Evolutionary conservation across 2,113 vertebrate species (phyloP), one percentile per base, ranked within the genome.

Genomic region (Odobenus rosmarus): DNA sequence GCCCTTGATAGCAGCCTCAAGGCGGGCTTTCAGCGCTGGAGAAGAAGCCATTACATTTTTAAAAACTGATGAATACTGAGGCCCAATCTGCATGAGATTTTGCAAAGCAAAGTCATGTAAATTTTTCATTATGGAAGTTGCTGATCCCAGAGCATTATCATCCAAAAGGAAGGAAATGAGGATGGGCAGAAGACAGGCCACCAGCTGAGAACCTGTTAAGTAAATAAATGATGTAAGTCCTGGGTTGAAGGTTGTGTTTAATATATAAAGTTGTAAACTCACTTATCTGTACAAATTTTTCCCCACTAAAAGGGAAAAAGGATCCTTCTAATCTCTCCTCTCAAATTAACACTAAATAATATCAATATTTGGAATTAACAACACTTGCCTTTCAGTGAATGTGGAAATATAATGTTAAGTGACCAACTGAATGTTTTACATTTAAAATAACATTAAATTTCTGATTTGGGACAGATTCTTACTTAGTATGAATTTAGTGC

Each of bases 101-200:
- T 99, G 99, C 93, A 99, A 98, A 91, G 99, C 99, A 87, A 99
- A 99, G 94, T 99, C 99, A 86, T 99, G 99, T n/a, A 99, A 98
- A 64, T 97, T 98, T 96, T 98, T 99, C 46, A 98, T 99, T 0
- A 98, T 90, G 7, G 97, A 77, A 51, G 99, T 98, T 93, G 99
- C 99, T 19, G 99, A 99, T 97, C 97, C 98, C 49, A 99, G 98
- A 0, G 99, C 98, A 79, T 99, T 99, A 96, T 99, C 99, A 96
- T 99, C 99, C 99, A 99, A 95, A 87, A 99, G 99, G 97, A 99
- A 99, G 97, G 99, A 99, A 98, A 99, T 99, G 76, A 99, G 99
- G 74, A 99, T 98, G 11, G 99, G 99, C 24, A 99, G 98, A 85
- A 99, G 98, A 97, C 99, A 97, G 92, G 99, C 98, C 93, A 99